phyloP scores from a whole-genome alignment of 2,888 invertebrate genomes.

The Ferrisia virgata region DNA sequence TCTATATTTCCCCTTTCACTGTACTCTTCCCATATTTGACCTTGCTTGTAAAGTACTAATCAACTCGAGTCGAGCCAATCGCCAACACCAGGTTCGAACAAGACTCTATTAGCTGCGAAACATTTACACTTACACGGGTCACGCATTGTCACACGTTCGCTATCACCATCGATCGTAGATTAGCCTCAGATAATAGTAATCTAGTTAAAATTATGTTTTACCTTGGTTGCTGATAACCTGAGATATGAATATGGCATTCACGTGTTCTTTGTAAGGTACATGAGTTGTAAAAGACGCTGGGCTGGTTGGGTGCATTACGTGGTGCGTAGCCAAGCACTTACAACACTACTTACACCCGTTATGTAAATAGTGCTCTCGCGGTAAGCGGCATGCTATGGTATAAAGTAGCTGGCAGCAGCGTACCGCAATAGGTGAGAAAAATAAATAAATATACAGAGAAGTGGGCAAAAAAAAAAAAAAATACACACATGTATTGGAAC shows the following conservation, averaged over 20 bases:
- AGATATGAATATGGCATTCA: background rate
- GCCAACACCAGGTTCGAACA: background rate
- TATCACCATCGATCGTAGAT: background rate
- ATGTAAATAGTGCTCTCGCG: background rate
- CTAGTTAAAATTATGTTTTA: constrained; percentile 5
- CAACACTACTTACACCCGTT: background rate
- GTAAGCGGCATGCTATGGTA: background rate
- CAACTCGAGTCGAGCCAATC: background rate
- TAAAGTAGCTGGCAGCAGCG: no score
- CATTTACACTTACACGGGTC: background rate
- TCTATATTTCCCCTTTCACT: no score
- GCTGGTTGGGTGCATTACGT: background rate
- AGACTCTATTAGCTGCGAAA: background rate
- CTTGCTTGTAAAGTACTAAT: no score
- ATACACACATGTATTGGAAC: no score
- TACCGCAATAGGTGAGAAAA: background rate
- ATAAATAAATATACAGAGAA: no score
- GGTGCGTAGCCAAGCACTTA: background rate
- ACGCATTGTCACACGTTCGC: background rate
- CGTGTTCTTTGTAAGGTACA: background rate
- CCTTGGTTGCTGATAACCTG: background rate
- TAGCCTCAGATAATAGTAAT: background rate
- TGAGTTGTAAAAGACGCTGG: background rate
- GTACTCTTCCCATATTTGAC: no score
- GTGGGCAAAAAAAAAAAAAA: no score